Evolutionary conservation across 1,140 invertebrate genomes (phyloP).

Genomic region (Aphaenogaster rudis): DNA sequence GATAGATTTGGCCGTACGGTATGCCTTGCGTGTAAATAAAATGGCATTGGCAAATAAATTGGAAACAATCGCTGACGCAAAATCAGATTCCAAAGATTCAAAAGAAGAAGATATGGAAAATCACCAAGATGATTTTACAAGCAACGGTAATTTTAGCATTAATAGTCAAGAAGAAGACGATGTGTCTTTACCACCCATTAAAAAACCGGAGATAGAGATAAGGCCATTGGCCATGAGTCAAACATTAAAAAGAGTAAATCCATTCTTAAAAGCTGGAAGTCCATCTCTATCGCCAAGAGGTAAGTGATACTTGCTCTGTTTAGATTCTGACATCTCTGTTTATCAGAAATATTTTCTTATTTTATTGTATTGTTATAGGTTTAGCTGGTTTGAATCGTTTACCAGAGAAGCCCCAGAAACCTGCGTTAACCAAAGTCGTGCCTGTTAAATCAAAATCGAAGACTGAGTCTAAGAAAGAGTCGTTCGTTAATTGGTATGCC

Average conservation of each 20-base stretch:
- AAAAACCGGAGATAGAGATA: conserved; percentile 78
- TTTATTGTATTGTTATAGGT: conserved; percentile 69
- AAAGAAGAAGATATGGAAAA: conserved; percentile 82
- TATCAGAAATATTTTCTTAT: conserved; percentile 23
- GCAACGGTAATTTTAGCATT: conserved; percentile 79
- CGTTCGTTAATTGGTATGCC: conserved; percentile 88
- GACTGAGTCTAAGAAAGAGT: conserved; percentile 77
- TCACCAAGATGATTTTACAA: conserved; percentile 69
- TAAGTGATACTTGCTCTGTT: conserved; percentile 5
- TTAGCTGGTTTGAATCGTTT: conserved; percentile 78
- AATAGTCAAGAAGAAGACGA: conserved; percentile 56
- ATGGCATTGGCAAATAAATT: conserved; percentile 93
- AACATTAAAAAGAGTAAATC: conserved; percentile 79
- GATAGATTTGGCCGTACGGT: conserved; percentile 94
- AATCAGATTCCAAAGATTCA: conserved; percentile 72
- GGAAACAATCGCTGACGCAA: conserved; percentile 83
- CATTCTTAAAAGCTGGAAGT: conserved; percentile 80
- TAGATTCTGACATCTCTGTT: neutral
- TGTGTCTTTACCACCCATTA: conserved; percentile 60
- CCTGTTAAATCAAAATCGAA: conserved; percentile 69
- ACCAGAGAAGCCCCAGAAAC: conserved; percentile 74
- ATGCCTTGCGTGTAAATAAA: conserved; percentile 92
- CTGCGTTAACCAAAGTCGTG: conserved; percentile 38
- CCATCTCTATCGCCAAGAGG: conserved; percentile 60
- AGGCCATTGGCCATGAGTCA: conserved; percentile 80